A percentile compares a stretch with the other conserved stretches of the same genome.
Evolutionary conservation across 2,888 invertebrate species (phyloP).

Genomic region (Capitulum mitella): DNA sequence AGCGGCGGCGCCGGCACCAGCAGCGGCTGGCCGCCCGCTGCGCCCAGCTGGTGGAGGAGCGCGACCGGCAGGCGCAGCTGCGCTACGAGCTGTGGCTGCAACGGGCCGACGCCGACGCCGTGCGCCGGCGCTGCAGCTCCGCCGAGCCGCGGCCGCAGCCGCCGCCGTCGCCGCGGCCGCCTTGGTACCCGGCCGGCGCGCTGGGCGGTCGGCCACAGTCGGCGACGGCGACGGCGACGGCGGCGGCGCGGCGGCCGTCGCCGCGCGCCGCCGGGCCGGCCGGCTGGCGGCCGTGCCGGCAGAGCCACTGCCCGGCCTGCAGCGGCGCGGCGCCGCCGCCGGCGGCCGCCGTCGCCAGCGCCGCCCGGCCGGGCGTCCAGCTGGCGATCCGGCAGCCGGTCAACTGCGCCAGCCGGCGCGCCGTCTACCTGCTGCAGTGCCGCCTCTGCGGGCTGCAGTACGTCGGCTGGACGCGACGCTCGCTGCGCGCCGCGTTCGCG

Average conservation of each 20-base stretch:
- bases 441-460: neutral
- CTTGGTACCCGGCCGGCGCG: neutral
- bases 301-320: conserved; percentile 3
- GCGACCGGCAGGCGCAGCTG: conserved; percentile 4
- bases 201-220: neutral
- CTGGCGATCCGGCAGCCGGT: neutral
- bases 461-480: conserved; percentile 19
- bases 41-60: conserved; percentile 9
- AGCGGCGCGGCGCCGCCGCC: neutral
- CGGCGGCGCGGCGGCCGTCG: neutral
- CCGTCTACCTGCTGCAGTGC: conserved; percentile 3
- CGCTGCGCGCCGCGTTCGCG: conserved; percentile 24
- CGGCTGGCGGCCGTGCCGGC: conserved; percentile 10
- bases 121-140: neutral
- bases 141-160: neutral
- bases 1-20: neutral
- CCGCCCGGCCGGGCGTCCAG: neutral
- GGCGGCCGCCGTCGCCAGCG: neutral
- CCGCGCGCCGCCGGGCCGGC: neutral
- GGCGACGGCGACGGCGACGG: neutral
- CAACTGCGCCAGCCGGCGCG: neutral
- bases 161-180: conserved; percentile 11
- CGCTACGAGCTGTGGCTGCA: conserved; percentile 6
- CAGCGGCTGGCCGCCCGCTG: neutral
- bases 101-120: neutral